Base-by-base conservation (phyloP, 30 jellyfish, hydroid and myxozoan genomes). In the Cassiopea andromeda region DNA sequence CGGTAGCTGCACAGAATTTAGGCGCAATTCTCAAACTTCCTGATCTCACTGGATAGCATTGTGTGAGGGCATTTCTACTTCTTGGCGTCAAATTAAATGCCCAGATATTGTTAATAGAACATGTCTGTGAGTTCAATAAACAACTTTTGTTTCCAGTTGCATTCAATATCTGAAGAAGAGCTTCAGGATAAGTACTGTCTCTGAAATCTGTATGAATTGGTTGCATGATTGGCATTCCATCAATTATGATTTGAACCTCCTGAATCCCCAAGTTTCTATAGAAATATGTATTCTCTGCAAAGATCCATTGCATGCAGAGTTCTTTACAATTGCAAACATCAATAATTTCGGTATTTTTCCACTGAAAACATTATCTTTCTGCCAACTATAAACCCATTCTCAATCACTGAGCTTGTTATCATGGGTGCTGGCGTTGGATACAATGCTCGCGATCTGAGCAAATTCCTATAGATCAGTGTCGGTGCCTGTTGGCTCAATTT, bases 21-120 rank as follows among this genome's bases (percentile, higher is more conserved):
- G 27, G 59, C 81, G n/a, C 81, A 1, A 72, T 19, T 49, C 81
- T 72, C 81, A 72, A 27, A 72, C 27, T 72, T 2, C 81, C 81
- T 2, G 81, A 19, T 19, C 50, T 72, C 13, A 49, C 81, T 2
- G 60, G 48, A 72, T 72, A 27, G 8, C 13, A 72, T 19, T 72
- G 49, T 6, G 9, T 17, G 5, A 72, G 48, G 9, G 81, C 60
- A 6, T 72, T 46, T 49, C 18, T 72, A 3, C 81, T 49, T 19
- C 27, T 72, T 6, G 81, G 61, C 27, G 81, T 15, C 2, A 72
- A n/a, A 7, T 72, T 49, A 19, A 72, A 72, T 4, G 18, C 81
- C 81, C 81, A 72, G 16, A 72, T 72, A 49, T 72, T 72, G 7
- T 19, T 3, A 14, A 72, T 49, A 0, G 44, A 9, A 46, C 81